A percentile compares a stretch with the other conserved stretches of the same genome.
These are phyloP conservation scores for Onychorhynchus coronatus DNA, from an alignment of 2,113 vertebrate species.

Conservation along the genomic window DNA sequence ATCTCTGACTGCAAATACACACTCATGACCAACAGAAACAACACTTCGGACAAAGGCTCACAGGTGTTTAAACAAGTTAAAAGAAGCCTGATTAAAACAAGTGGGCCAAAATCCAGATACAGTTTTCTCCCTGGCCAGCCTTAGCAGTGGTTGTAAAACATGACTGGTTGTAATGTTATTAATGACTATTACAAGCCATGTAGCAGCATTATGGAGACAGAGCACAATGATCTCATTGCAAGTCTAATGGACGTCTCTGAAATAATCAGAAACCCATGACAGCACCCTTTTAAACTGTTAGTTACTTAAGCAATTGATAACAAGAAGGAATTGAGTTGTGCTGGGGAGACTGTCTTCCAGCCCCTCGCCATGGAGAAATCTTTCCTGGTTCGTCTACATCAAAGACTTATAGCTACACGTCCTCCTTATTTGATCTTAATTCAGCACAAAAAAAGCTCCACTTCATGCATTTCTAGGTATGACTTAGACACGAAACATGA, in stretches of 20 bases:
- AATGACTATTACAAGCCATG: background rate
- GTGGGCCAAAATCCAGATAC: background rate
- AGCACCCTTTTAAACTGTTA: background rate
- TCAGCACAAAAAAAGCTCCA: conserved; percentile 7
- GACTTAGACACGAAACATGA: conserved; percentile 1
- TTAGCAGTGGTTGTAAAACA: background rate
- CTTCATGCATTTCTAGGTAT: background rate
- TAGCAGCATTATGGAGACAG: background rate
- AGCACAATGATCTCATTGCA: background rate
- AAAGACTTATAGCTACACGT: background rate
- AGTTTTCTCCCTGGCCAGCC: background rate
- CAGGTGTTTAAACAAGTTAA: conserved; percentile 9
- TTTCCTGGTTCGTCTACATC: conserved; percentile 32
- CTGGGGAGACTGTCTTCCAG: background rate
- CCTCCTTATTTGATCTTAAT: conserved; percentile 51
- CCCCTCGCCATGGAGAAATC: background rate
- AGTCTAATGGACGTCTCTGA: background rate
- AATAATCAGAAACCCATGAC: background rate
- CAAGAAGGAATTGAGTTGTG: background rate
- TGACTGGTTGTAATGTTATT: background rate
- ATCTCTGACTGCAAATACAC: background rate
- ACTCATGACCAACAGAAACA: background rate
- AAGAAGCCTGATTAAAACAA: conserved; percentile 6
- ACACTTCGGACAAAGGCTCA: background rate
- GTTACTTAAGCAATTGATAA: conserved; percentile 7